A percentile compares a stretch with the other conserved stretches of the same genome.
Evolutionary conservation across 1,140 invertebrate genomes (phyloP).

Genomic region (Aphidius ervi): DNA sequence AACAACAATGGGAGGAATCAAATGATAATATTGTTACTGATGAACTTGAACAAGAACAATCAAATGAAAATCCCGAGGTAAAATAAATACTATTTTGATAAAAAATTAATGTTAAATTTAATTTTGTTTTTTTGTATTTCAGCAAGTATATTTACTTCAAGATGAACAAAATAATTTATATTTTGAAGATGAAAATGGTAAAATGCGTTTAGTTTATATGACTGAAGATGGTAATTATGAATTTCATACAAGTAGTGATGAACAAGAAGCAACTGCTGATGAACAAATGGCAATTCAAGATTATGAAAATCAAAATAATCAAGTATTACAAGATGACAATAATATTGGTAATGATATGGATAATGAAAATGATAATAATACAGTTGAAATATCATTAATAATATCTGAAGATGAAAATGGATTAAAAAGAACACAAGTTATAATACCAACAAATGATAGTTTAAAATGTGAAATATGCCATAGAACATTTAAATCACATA

Average conservation of each 20-base stretch:
- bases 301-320: constrained; percentile 16
- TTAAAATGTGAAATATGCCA: constrained; percentile 48
- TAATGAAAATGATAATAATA: constrained; percentile 47
- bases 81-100: neutral
- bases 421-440: constrained; percentile 51
- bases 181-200: constrained; percentile 47
- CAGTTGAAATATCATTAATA: constrained; percentile 49
- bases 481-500: constrained; percentile 48
- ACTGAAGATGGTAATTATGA: constrained; percentile 51
- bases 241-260: constrained; percentile 39
- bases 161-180: constrained; percentile 51
- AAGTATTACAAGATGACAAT: constrained; percentile 8
- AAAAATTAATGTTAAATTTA: constrained; percentile 6
- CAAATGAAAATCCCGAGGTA: neutral
- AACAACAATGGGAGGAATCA: constrained; percentile 26
- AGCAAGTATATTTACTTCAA: constrained; percentile 50
- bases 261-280: no score
- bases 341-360: constrained; percentile 13
- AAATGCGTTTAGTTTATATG: constrained; percentile 46
- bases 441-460: constrained; percentile 49
- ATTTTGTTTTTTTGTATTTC: constrained; percentile 18
- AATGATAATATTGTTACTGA: constrained; percentile 43
- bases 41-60: constrained; percentile 11
- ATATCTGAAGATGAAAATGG: constrained; percentile 52
- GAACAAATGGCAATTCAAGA: constrained; percentile 27